Evolutionary conservation across 2,888 invertebrate species (phyloP), one percentile per base, ranked within the genome.

Genomic region (Polietes domitor): DNA sequence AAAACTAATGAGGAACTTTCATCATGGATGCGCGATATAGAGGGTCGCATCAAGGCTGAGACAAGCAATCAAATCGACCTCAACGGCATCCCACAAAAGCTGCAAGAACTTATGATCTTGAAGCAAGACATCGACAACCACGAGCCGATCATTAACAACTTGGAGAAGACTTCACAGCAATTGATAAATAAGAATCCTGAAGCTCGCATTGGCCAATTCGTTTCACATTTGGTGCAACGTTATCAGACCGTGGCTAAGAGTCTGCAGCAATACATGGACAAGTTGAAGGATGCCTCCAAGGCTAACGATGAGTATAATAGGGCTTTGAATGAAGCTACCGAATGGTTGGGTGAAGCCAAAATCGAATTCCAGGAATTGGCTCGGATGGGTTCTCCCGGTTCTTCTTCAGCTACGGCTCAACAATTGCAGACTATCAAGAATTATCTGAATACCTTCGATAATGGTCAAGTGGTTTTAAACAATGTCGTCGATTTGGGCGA

Each of bases 401-500:
- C 95, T 0, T 97, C 96, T 87, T 96, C 97, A 1, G 95, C 96
- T 73, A 92, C 92, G 0, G 94, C 96, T 85, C 94, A 95, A 43
- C 96, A 96, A 88, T 91, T 97, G 74, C 95, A 95, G 86, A 96
- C 96, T 88, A 93, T 97, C 12, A 97, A 96, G 88, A 89, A 89
- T 47, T 91, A 91, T 80, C 76, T 92, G 1, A 90, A 90, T 65
- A 94, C 94, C 88, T 95, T 97, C 87, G 97, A 98, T 87, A 93
- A 94, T 75, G 98, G 98, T 0, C 97, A 97, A 89, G 92, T 93
- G 37, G 92, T 97, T 50, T 92, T 98, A 0, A 97, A 96, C 87
- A 95, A 94, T 87, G 96, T 96, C 0, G 95, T 97, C 0, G 97
- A 97, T 91, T 94, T 96, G 76, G 98, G 98, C 0, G 98, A 99